Base-by-base conservation (phyloP, 2,888 invertebrate genomes). In the Lobophora halterata region DNA sequence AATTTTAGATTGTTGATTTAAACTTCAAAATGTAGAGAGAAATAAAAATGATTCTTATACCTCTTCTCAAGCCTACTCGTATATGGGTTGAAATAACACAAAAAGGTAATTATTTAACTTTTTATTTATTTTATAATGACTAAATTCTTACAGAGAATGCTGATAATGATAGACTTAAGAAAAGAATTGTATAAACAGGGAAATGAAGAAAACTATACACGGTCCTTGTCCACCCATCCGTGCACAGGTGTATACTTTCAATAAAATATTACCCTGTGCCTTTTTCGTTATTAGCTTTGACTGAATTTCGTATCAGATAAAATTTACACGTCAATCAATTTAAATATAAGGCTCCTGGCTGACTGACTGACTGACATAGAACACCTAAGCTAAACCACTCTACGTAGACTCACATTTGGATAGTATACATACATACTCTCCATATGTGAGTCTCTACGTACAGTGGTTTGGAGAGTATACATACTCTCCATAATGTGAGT, bases 261-360 rank as follows among this genome's bases (percentile, higher is more conserved):
- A 35, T 37, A 79, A 80, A 82, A 80, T 67, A 63, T 46, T 74
- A 78, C 79, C 66, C 80, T 82, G 75, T 73, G 79, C 60, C 79
- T 20, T 7, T 34, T 16, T 42, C 48, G 14, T 48, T 49, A 39
- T 45, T 44, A 51, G 59, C 55, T 52, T 46, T 52, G 39, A 48
- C 44, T 31, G 40, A 52, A 52, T 55, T 58, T 52, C 58, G 58
- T 44, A 37, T 50, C 52, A 53, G 43, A 55, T 52, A 58, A 21
- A 39, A 8, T 31, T 16, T 7, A 33, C 49, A 53, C 34, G 29
- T 7, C n/a, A n/a, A n/a, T n/a, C n/a, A n/a, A n/a, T n/a, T n/a
- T n/a, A n/a, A n/a, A n/a, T n/a, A n/a, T n/a, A n/a, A n/a, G n/a
- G n/a, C n/a, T n/a, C n/a, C n/a, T n/a, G n/a, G n/a, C n/a, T n/a